These are phyloP conservation scores for Motacilla alba DNA, from an alignment of 2,113 vertebrate genomes.

Conservation along the genomic window DNA sequence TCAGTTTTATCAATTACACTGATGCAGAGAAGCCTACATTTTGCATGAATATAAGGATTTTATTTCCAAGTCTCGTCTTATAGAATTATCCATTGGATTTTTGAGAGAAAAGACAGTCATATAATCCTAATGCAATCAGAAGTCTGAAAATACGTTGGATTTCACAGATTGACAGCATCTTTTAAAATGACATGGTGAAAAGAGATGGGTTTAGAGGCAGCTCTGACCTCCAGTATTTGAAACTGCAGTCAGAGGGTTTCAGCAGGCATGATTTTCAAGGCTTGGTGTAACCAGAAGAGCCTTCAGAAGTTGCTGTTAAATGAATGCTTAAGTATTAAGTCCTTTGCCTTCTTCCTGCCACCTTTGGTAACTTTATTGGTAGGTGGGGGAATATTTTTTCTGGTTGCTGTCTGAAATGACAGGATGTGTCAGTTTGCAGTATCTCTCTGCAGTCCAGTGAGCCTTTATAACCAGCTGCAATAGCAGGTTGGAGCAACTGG, in stretches of 20 bases:
- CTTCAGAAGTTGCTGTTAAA: background rate
- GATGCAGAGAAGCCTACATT: background rate
- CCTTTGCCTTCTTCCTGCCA: background rate
- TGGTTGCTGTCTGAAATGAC: background rate
- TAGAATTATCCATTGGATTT: background rate
- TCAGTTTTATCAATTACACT: conserved; percentile 23
- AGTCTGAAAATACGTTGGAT: background rate
- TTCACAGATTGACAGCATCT: conserved; percentile 41
- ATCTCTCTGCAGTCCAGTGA: background rate
- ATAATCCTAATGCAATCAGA: conserved; percentile 41
- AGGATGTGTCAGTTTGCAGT: background rate
- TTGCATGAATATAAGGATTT: background rate
- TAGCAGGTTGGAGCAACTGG: background rate
- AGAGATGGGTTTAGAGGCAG: conserved; percentile 14
- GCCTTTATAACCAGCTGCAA: background rate
- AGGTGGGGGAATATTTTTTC: background rate
- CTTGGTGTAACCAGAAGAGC: background rate
- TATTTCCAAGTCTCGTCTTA: background rate
- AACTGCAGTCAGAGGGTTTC: background rate
- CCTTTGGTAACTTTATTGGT: background rate
- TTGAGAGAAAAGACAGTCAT: background rate
- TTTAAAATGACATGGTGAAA: conserved; percentile 26
- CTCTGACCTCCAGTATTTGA: background rate
- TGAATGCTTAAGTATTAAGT: background rate
- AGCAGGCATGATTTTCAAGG: background rate